Percentiles rank a stretch among this genome's conserved stretches.
Conservation (phyloP, 2,797 vertebrate species). For the Pangasius sanitwongsei region DNA sequence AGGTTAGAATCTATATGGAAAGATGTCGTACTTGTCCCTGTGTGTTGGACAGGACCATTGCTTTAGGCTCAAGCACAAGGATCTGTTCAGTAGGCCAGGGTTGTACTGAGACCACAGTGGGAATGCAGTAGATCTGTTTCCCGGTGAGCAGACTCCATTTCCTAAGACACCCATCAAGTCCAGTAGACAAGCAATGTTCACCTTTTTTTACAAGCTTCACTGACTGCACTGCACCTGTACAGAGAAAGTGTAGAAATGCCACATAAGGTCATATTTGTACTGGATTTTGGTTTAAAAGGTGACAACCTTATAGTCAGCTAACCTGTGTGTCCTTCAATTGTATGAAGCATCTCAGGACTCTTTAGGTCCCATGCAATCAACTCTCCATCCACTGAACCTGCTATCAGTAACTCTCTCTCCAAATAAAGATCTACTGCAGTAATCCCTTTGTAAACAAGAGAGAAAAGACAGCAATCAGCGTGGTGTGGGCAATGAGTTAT, state of each 20-base stretch:
- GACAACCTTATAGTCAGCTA: constrained; percentile 20
- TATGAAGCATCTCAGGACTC: constrained; percentile 68
- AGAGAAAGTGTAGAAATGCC: not conserved
- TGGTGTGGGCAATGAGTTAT: not conserved
- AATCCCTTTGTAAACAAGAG: constrained; percentile 66
- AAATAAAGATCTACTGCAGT: constrained; percentile 71
- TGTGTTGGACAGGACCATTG: constrained; percentile 68
- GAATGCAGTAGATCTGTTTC: constrained; percentile 70
- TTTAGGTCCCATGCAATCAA: constrained; percentile 74
- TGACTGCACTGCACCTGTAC: constrained; percentile 71
- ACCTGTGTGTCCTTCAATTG: constrained; percentile 78
- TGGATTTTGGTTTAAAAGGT: not conserved
- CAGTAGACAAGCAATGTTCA: constrained; percentile 73
- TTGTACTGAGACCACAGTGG: constrained; percentile 57
- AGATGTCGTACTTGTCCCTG: constrained; percentile 69
- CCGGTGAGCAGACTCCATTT: constrained; percentile 76
- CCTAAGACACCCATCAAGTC: constrained; percentile 72
- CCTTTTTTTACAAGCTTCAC: constrained; percentile 66
- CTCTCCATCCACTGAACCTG: constrained; percentile 74
- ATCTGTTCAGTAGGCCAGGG: constrained; percentile 35
- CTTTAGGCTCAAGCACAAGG: constrained; percentile 63
- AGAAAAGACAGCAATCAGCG: not conserved
- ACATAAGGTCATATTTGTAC: not conserved
- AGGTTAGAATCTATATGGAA: not conserved
- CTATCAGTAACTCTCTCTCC: constrained; percentile 70